Conservation (phyloP, 1,140 invertebrate genomes). For the Vollenhovia emeryi region DNA sequence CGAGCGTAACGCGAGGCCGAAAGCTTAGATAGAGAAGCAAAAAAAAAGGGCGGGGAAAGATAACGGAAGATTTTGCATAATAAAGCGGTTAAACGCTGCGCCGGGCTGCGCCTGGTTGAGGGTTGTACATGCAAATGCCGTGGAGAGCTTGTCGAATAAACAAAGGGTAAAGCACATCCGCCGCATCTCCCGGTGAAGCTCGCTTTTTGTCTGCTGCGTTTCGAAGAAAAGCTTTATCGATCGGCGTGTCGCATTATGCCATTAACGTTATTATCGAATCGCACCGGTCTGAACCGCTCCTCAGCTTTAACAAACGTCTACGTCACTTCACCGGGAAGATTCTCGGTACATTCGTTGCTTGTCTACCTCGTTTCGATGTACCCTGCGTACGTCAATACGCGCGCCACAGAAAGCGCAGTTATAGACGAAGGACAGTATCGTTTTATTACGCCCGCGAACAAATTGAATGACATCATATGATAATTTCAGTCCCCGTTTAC, state of each 20-base stretch:
- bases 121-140: constrained; percentile 38
- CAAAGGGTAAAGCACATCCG: constrained; percentile 48
- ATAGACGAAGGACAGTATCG: not conserved
- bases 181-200: constrained; percentile 27
- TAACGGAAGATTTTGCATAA: constrained; percentile 73
- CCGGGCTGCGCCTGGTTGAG: constrained; percentile 31
- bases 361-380: not conserved
- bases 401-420: not conserved
- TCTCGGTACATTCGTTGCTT: not conserved
- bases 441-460: not conserved
- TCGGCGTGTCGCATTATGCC: not conserved
- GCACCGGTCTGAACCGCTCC: not conserved
- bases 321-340: not conserved
- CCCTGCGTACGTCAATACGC: not conserved
- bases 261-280: constrained; percentile 26
- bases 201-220: constrained; percentile 25
- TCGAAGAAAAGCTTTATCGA: constrained; percentile 9
- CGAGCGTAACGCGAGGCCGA: constrained; percentile 48
- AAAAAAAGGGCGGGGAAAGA: constrained; percentile 55
- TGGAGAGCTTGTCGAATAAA: constrained; percentile 49
- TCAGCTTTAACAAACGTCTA: not conserved
- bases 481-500: not conserved
- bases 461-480: not conserved
- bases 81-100: constrained; percentile 64
- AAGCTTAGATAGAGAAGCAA: constrained; percentile 53